Conservation (phyloP, 2,888 invertebrate genomes). For the Thereva nobilitata region DNA sequence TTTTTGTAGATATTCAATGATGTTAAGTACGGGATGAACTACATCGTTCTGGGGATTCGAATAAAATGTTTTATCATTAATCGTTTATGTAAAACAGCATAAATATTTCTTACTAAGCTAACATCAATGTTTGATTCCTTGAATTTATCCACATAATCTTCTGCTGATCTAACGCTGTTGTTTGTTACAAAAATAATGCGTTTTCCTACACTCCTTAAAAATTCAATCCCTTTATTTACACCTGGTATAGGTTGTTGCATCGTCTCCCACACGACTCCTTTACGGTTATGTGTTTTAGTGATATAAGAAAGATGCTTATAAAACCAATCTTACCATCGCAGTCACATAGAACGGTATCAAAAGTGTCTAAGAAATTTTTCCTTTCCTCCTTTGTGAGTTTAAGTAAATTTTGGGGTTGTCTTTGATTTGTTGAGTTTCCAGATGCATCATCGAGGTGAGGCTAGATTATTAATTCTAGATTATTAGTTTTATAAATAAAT, state of each 20-base stretch:
- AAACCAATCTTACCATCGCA: slow-evolving; percentile 61
- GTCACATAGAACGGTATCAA: slow-evolving; percentile 64
- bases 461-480: slow-evolving; percentile 47
- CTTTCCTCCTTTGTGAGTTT: slow-evolving; percentile 48
- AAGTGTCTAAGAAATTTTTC: slow-evolving; percentile 57
- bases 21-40: slow-evolving; percentile 58
- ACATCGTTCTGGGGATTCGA: slow-evolving; percentile 46
- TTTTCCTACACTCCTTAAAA: slow-evolving; percentile 57
- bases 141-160: slow-evolving; percentile 50
- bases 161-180: slow-evolving; percentile 52
- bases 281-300: neutral
- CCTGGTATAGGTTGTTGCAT: slow-evolving; percentile 54
- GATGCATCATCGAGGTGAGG: too few species aligned
- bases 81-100: too few species aligned
- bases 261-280: slow-evolving; percentile 61
- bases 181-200: slow-evolving; percentile 58
- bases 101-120: slow-evolving; percentile 46
- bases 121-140: slow-evolving; percentile 47
- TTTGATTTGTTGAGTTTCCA: too few species aligned
- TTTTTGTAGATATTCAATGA: slow-evolving; percentile 60
- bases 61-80: neutral
- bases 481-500: neutral
- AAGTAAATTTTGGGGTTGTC: slow-evolving; percentile 1
- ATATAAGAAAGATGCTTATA: neutral
- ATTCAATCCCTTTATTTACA: slow-evolving; percentile 53